phyloP scores from a whole-genome alignment of 2,113 vertebrate species.

The Collichthys lucidus region DNA sequence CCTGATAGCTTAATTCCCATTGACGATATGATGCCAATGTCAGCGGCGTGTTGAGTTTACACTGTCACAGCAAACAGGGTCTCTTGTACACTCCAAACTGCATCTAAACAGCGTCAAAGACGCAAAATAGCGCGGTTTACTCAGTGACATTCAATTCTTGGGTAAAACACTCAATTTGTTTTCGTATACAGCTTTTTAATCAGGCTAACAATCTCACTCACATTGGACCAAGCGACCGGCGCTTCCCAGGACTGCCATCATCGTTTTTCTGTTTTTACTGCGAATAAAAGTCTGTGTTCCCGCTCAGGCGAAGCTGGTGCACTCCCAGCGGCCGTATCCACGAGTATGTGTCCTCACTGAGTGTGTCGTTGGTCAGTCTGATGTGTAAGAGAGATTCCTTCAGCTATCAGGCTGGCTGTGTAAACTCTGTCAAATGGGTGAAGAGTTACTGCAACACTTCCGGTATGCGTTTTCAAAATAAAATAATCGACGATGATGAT shows the following conservation, averaged over 20 bases:
- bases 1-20: neutral
- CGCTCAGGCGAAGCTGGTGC: neutral
- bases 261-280: neutral
- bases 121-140: fast-evolving
- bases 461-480: constrained; percentile 30
- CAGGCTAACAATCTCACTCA: constrained; percentile 67
- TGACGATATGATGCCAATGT: constrained; percentile 62
- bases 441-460: neutral
- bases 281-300: neutral
- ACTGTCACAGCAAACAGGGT: neutral
- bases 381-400: constrained; percentile 55
- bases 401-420: constrained; percentile 41
- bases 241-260: constrained; percentile 78
- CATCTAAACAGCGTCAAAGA: neutral
- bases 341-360: neutral
- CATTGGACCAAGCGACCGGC: constrained; percentile 73
- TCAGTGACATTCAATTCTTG: fast-evolving
- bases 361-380: neutral
- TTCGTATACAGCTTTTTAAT: neutral
- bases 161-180: neutral
- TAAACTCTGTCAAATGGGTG: neutral
- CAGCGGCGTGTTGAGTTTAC: constrained; percentile 44
- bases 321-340: neutral
- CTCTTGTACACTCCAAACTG: neutral
- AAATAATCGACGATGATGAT: neutral